Percentiles rank a stretch among this genome's conserved stretches.
These are phyloP conservation scores for Lasioglossum malachurum DNA, from an alignment of 2,888 invertebrate genomes.

Conservation along the genomic window DNA sequence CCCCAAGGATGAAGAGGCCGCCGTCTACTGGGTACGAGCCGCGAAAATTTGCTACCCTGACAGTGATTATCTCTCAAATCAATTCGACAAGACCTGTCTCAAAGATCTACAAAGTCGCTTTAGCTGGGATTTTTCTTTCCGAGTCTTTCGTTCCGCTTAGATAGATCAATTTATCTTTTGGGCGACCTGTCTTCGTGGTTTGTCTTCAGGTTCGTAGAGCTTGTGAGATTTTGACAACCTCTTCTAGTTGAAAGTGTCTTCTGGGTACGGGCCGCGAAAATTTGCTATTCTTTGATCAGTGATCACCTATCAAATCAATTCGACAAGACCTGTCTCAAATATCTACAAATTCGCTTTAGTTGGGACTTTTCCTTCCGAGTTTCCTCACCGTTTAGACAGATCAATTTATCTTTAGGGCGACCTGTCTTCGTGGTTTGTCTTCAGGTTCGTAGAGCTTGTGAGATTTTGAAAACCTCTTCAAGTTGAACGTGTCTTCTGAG, in stretches of 20 bases:
- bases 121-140: not conserved
- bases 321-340: not conserved
- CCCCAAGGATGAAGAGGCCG: conserved; percentile 86
- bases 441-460: not conserved
- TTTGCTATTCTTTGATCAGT: conserved; percentile 13
- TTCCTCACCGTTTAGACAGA: no score
- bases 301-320: not conserved
- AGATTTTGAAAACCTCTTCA: not conserved
- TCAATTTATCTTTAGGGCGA: no score
- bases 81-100: not conserved
- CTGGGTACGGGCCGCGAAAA: no score
- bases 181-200: not conserved
- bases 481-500: not conserved
- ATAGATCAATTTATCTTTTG: not conserved
- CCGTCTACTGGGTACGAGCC: conserved; percentile 87
- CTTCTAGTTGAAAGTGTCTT: no score
- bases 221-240: no score
- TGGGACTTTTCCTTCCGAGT: not conserved
- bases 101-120: not conserved
- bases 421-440: no score
- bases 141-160: not conserved
- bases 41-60: not conserved
- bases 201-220: no score
- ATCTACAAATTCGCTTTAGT: not conserved
- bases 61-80: not conserved